A percentile compares a stretch with the other conserved stretches of the same genome.
Conservation (phyloP, 2,113 vertebrate species). For the Hiodon alosoides region DNA sequence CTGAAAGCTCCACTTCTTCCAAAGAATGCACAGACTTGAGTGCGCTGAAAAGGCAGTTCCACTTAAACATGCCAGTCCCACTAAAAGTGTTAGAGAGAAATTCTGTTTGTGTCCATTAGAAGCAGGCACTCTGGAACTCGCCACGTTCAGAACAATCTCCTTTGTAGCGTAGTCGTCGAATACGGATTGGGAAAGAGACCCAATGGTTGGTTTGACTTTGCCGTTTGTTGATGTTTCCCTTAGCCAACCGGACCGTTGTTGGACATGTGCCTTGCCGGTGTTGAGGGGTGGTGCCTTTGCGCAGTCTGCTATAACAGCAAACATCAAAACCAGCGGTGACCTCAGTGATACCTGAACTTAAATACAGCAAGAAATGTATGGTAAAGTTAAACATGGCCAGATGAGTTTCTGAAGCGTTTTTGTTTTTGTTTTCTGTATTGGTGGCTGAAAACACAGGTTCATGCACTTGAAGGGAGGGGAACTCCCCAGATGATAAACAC, state of each 20-base stretch:
- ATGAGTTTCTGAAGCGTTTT: too few relatives aligned
- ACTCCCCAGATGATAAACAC: constrained; percentile 39
- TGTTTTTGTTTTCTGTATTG: not conserved
- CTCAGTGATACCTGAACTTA: not conserved
- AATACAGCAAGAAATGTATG: not conserved
- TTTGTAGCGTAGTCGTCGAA: too few relatives aligned
- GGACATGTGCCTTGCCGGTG: constrained; percentile 5
- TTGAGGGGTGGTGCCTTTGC: not conserved
- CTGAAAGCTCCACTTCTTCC: not conserved
- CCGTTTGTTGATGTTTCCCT: not conserved
- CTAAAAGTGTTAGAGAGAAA: too few relatives aligned
- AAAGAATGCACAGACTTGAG: too few relatives aligned
- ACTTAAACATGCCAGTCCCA: too few relatives aligned
- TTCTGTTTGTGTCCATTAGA: too few relatives aligned
- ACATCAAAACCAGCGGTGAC: not conserved
- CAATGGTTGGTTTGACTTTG: not conserved
- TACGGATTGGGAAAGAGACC: not conserved
- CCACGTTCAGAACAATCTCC: too few relatives aligned
- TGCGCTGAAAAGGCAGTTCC: too few relatives aligned
- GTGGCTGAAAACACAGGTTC: constrained; percentile 16
- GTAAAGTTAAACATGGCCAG: too few relatives aligned
- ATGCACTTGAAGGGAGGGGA: constrained; percentile 29
- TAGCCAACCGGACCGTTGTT: not conserved
- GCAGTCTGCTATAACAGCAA: not conserved
- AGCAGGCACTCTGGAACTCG: too few relatives aligned